Percentiles rank a stretch among this genome's conserved stretches.
Evolutionary conservation across 2,113 vertebrate species (phyloP).

Genomic region (Syngnathus floridae): DNA sequence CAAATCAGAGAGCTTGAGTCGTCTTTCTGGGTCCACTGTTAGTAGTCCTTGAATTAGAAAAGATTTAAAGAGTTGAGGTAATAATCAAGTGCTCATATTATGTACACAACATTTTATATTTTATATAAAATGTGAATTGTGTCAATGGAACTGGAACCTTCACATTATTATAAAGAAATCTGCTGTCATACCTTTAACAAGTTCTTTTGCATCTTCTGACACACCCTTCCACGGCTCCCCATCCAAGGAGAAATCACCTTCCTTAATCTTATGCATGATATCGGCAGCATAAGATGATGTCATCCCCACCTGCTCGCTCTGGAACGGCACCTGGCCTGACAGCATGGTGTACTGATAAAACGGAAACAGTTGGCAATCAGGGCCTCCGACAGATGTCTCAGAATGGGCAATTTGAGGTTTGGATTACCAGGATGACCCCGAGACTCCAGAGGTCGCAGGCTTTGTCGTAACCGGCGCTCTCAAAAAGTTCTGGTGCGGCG

Average conservation of each 20-base stretch:
- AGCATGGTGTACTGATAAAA: constrained; percentile 85
- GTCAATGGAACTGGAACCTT: no score
- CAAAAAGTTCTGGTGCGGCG: constrained; percentile 84
- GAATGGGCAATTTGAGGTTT: neutral
- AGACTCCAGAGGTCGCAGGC: constrained; percentile 92
- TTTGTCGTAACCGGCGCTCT: constrained; percentile 83
- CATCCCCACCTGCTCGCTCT: constrained; percentile 76
- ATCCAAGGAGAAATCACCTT: constrained; percentile 84
- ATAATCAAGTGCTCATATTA: neutral
- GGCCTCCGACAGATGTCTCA: neutral
- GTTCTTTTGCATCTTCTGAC: constrained; percentile 84
- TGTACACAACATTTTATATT: no score
- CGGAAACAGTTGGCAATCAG: constrained; percentile 20
- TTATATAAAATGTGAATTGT: no score
- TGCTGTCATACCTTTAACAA: constrained; percentile 77
- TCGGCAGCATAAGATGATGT: constrained; percentile 81
- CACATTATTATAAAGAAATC: neutral
- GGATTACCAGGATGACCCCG: constrained; percentile 83
- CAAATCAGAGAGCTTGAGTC: constrained; percentile 81
- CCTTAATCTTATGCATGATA: constrained; percentile 90
- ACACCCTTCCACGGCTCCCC: constrained; percentile 86
- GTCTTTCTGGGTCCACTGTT: constrained; percentile 80
- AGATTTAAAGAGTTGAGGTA: neutral
- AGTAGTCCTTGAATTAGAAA: constrained; percentile 71
- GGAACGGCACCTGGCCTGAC: constrained; percentile 88